Base-by-base conservation (phyloP, 2,113 vertebrate genomes). In the Struthidea cinerea region DNA sequence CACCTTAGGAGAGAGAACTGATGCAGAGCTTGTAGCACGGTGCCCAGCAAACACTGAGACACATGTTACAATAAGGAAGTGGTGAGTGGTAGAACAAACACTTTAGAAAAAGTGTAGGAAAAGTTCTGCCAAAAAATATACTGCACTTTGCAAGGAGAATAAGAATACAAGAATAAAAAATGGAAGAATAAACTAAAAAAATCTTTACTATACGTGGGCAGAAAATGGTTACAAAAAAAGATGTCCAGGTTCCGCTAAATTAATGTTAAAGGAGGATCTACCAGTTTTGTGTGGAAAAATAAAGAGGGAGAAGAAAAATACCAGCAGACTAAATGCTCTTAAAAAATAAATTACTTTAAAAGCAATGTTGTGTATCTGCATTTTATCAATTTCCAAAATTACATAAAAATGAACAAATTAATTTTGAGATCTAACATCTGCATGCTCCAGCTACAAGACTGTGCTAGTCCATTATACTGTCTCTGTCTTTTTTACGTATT, bases 181-280 rank as follows among this genome's bases (percentile, higher is more conserved):
- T 16, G 6, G 16, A 64, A 73, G 5, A 73, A 9, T 44, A 53
- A 41, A 52, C 3, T 8, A 77, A 85, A 17, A 71, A 86, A 63
- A 33, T 44, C 1, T 1, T 76, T 55, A 55, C 14, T 47, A 22
- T 2, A 2, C 16, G 7, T 41, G 4, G 4, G 2, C 3, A 68
- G 13, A 74, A 87, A 82, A 87, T 30, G 4, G 4, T 32, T 69
- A 33, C 15, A 27, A 84, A 75, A 76, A 61, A 57, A 37, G 17
- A 27, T 50, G 7, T 35, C 18, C 22, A 42, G 21, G 14, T 65
- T 70, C 33, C 81, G 14, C 8, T 59, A 53, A 74, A 49, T 33
- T 21, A 52, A 47, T 33, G 9, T 33, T 75, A 21, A 52, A 4
- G 16, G 9, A 4, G 0, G 5, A 24, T 44, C 11, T 75, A 90